Base-by-base conservation (phyloP, 2,888 invertebrate genomes). In the Hartigia nigra region DNA sequence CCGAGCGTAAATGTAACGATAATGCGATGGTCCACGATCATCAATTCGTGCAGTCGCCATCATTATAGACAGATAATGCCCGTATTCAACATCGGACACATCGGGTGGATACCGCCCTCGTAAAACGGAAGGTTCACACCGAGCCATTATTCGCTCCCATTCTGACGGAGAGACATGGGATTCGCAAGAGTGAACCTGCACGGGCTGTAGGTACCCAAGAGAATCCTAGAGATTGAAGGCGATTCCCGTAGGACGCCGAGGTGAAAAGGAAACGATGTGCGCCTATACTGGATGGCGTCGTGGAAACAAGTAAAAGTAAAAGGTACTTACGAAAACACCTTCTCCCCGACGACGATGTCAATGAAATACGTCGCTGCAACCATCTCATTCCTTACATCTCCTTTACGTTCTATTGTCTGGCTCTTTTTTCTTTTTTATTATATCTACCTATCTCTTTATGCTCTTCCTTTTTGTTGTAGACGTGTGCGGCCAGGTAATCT, bases 1-100 rank as follows among this genome's bases (percentile, higher is more conserved):
- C 88, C 89, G 86, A 90, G 90, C 90, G 90, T 90, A 86, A 91
- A 90, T 89, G 87, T 89, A 89, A 90, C 90, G 90, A 91, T 91
- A 90, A 90, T 90, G 87, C 85, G 84, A 86, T 86, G 86, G 83
- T 84, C 83, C 83, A 83, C 85, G 82, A 82, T 84, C 88, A 87
- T 88, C 89, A 88, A 88, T 89, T 89, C 87, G 86, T 87, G 86
- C 87, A 85, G 87, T 84, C 84, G 86, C 85, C 86, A 81, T 87
- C 86, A 87, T 87, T 88, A 86, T 84, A 79, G 83, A 82, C 84
- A 86, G 88, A 88, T 89, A 88, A 87, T 86, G 83, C 87, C 85
- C 84, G 82, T 83, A 85, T 84, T 75, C 80, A 78, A 84, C 84
- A 80, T 78, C 74, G 83, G 82, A 80, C 84, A 84, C 85, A 87